phyloP scores from a whole-genome alignment of 2,888 invertebrate genomes.

The Hypercompe scribonia region DNA sequence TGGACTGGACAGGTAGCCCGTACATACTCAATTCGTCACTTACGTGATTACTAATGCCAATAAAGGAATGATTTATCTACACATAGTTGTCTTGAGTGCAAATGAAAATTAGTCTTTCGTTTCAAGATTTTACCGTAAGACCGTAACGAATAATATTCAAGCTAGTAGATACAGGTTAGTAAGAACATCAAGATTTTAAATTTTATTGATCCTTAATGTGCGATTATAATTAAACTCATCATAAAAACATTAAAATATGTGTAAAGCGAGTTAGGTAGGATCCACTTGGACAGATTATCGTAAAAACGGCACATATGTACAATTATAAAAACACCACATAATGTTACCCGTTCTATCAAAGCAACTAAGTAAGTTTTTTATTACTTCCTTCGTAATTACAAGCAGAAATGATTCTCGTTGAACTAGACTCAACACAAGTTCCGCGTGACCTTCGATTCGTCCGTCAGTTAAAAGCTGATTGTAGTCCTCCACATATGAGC shows the following conservation, averaged over 20 bases:
- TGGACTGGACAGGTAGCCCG: too few relatives aligned
- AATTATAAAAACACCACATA: constrained; percentile 44
- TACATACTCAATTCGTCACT: neutral
- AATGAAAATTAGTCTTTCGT: neutral
- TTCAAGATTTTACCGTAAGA: neutral
- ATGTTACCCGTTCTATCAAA: constrained; percentile 62
- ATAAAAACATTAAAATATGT: constrained; percentile 24
- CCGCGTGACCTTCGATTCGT: constrained; percentile 77
- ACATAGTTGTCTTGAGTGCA: neutral
- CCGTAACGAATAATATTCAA: neutral
- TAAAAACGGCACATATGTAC: constrained; percentile 27
- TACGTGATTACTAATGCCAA: neutral
- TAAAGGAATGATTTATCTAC: neutral
- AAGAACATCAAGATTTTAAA: constrained; percentile 8
- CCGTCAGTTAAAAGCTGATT: constrained; percentile 74
- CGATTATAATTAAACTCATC: constrained; percentile 5
- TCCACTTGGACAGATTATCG: constrained; percentile 30
- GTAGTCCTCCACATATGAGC: constrained; percentile 63
- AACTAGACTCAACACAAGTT: constrained; percentile 72
- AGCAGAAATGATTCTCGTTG: constrained; percentile 64
- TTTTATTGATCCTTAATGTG: constrained; percentile 7
- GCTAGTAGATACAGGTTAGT: constrained; percentile 3
- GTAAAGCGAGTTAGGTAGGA: constrained; percentile 28
- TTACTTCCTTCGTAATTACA: constrained; percentile 71
- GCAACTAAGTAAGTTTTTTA: constrained; percentile 63